A percentile compares a stretch with the other conserved stretches of the same genome.
These are phyloP conservation scores for Eupithecia vulgata DNA, from an alignment of 2,888 invertebrate genomes.

Conservation along the genomic window DNA sequence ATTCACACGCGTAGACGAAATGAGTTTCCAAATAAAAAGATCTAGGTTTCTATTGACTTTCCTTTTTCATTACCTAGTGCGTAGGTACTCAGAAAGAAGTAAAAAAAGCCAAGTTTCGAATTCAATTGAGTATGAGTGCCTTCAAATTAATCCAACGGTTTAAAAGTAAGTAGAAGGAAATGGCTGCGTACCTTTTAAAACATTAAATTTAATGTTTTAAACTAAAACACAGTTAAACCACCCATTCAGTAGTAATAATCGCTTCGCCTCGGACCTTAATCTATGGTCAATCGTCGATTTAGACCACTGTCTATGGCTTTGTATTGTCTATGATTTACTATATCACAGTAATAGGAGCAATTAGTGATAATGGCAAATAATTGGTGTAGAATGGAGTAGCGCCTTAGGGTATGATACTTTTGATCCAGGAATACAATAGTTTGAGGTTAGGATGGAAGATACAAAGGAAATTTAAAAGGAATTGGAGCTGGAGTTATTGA, in stretches of 20 bases:
- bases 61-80: not conserved
- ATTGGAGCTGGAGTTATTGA: not conserved
- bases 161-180: not conserved
- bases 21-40: too few relatives aligned
- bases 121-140: not conserved
- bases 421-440: constrained; percentile 14
- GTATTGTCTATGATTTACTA: constrained; percentile 65
- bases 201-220: constrained; percentile 22
- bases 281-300: constrained; percentile 33
- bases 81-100: not conserved
- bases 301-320: constrained; percentile 53
- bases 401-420: constrained; percentile 23
- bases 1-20: too few relatives aligned
- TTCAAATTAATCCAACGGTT: not conserved
- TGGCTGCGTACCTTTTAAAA: constrained; percentile 15
- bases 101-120: not conserved
- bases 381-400: constrained; percentile 51
- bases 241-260: constrained; percentile 20
- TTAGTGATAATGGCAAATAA: constrained; percentile 73
- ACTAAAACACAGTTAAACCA: constrained; percentile 24
- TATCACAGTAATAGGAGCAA: constrained; percentile 66
- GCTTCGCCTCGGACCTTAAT: constrained; percentile 20
- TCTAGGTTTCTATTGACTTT: too few relatives aligned
- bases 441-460: constrained; percentile 5
- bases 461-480: not conserved